Conservation (phyloP, 2,797 vertebrate genomes). For the Acomys russatus region DNA sequence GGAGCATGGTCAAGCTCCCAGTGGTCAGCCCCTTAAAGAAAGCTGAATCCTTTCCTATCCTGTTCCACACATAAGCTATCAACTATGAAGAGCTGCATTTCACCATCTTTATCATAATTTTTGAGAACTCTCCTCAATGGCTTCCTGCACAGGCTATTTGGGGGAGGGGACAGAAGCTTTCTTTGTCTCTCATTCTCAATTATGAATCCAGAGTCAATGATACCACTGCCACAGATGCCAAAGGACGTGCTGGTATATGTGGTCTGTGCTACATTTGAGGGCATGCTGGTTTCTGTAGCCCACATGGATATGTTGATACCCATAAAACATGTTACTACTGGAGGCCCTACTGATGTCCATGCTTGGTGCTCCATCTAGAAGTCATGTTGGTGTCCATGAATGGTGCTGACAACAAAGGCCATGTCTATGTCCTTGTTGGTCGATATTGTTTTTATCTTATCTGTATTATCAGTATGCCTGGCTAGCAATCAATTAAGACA, state of each 20-base stretch:
- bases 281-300: not conserved
- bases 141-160: not conserved
- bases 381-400: not conserved
- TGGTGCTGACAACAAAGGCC: not conserved
- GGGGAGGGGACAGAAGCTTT: not conserved
- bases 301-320: too few species aligned
- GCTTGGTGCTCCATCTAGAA: not conserved
- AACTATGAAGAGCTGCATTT: not conserved
- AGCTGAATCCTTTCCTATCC: not conserved
- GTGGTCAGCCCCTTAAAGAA: not conserved
- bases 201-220: not conserved
- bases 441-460: too few species aligned
- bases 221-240: not conserved
- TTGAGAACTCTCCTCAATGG: not conserved
- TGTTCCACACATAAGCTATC: not conserved
- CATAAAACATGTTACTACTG: not conserved
- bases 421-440: not conserved
- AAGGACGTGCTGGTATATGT: not conserved
- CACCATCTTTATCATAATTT: not conserved
- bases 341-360: not conserved
- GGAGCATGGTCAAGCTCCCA: not conserved
- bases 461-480: too few species aligned
- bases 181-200: not conserved
- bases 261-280: not conserved
- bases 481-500: too few species aligned